Conservation (phyloP, 2,113 vertebrate species). For the Neodontobutis hainanensis region DNA sequence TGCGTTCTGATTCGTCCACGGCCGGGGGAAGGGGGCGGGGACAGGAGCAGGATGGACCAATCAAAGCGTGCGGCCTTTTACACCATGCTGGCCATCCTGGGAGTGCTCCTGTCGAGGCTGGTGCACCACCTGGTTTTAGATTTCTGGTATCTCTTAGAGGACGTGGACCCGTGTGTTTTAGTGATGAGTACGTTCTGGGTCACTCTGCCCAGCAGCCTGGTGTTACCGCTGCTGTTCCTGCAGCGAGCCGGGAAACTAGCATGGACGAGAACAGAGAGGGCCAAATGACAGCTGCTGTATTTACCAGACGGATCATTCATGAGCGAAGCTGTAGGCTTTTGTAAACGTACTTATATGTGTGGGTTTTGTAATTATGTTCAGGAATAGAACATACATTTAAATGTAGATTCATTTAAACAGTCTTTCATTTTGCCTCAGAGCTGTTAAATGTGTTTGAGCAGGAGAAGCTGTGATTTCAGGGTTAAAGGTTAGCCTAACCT, state of each 20-base stretch:
- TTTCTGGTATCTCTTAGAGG: too few relatives aligned
- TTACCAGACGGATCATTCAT: too few relatives aligned
- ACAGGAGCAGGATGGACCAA: background rate
- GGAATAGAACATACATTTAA: too few relatives aligned
- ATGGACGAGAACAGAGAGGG: background rate
- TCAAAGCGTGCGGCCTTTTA: slow-evolving; percentile 35
- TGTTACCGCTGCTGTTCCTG: slow-evolving; percentile 19
- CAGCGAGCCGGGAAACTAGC: background rate
- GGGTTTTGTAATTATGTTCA: too few relatives aligned
- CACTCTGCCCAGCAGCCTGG: slow-evolving; percentile 14
- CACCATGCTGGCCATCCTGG: slow-evolving; percentile 15
- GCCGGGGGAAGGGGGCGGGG: slow-evolving; percentile 4
- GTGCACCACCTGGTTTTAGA: accelerated
- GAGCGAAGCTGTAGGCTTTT: too few relatives aligned
- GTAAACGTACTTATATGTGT: too few relatives aligned
- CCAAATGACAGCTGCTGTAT: too few relatives aligned
- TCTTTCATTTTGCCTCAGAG: too few relatives aligned
- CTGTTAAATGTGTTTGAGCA: too few relatives aligned
- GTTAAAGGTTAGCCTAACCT: too few relatives aligned
- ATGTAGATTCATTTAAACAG: too few relatives aligned
- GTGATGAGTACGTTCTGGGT: accelerated
- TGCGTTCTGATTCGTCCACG: slow-evolving; percentile 10
- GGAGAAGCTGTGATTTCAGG: too few relatives aligned
- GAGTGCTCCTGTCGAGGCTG: background rate
- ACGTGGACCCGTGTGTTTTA: background rate